Evolutionary conservation across 53 echinoderm and acorn worm species (phyloP).

Genomic region (Mesocentrotus franciscanus): DNA sequence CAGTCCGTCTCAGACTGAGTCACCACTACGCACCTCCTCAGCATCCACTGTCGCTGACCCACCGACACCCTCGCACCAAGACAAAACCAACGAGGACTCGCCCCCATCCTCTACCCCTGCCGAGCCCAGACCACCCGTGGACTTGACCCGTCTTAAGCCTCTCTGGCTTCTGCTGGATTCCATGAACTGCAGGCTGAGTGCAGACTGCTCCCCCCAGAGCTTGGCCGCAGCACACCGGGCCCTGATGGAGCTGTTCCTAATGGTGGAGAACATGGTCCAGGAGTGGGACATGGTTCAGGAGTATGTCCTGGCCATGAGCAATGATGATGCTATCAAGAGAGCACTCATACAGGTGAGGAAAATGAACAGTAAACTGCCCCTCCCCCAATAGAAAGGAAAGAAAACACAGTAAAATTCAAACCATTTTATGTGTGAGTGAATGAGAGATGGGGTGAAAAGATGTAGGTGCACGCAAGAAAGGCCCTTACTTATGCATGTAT

Average conservation of each 20-base stretch:
- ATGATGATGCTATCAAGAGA: constrained; percentile 60
- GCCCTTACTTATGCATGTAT: too few species aligned
- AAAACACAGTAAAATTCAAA: too few species aligned
- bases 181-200: constrained; percentile 84
- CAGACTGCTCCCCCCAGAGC: constrained; percentile 76
- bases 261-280: constrained; percentile 88
- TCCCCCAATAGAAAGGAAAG: too few species aligned
- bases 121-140: constrained; percentile 50
- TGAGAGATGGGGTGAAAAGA: too few species aligned
- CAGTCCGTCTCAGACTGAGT: not conserved
- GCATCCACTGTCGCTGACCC: not conserved
- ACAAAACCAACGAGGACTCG: not conserved
- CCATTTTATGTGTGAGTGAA: too few species aligned
- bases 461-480: too few species aligned
- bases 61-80: not conserved
- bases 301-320: constrained; percentile 63
- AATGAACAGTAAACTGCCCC: not conserved
- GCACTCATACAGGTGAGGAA: constrained; percentile 37
- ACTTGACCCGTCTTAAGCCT: constrained; percentile 92
- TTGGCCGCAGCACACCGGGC: constrained; percentile 90
- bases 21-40: not conserved
- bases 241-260: constrained; percentile 92
- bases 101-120: not conserved
- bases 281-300: constrained; percentile 72
- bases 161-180: constrained; percentile 89